Conservation (phyloP, 2,888 invertebrate species). For the Nebria brevicollis region DNA sequence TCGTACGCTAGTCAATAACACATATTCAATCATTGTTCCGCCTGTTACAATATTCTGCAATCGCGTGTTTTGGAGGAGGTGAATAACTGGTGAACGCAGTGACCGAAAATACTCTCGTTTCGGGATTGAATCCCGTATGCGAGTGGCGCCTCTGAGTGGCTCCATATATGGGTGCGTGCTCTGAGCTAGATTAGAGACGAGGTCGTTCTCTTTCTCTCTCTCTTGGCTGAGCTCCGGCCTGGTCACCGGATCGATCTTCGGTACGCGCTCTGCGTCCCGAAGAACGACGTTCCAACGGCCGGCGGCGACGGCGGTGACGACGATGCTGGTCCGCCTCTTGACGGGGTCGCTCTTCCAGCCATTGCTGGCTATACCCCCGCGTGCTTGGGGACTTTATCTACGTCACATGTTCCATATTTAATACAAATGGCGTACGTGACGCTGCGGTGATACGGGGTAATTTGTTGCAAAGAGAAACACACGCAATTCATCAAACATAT, state of each 20-base stretch:
- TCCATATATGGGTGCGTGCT: background rate
- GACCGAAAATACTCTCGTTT: slow-evolving; percentile 27
- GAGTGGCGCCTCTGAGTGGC: slow-evolving; percentile 16
- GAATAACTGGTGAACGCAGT: slow-evolving; percentile 29
- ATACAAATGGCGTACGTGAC: slow-evolving; percentile 36
- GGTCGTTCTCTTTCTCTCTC: background rate
- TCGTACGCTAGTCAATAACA: slow-evolving; percentile 2
- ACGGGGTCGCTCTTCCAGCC: background rate
- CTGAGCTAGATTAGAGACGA: slow-evolving; percentile 21
- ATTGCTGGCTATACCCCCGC: background rate
- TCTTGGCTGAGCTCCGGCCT: background rate
- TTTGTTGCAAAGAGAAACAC: slow-evolving; percentile 26
- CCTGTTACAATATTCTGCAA: background rate
- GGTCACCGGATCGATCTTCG: slow-evolving; percentile 30
- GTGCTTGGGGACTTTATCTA: slow-evolving; percentile 27
- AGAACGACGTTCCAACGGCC: slow-evolving; percentile 16
- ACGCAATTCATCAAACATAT: slow-evolving; percentile 27
- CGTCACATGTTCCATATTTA: slow-evolving; percentile 43
- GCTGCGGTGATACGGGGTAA: slow-evolving; percentile 19
- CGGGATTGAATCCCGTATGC: slow-evolving; percentile 28
- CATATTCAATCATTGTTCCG: slow-evolving; percentile 13
- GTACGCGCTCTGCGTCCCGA: slow-evolving; percentile 18
- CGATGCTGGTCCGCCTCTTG: slow-evolving; percentile 18
- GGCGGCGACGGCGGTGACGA: background rate
- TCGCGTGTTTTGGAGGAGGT: background rate